phyloP scores from a whole-genome alignment of 1,140 invertebrate species.

The Drosophila albomicans region DNA sequence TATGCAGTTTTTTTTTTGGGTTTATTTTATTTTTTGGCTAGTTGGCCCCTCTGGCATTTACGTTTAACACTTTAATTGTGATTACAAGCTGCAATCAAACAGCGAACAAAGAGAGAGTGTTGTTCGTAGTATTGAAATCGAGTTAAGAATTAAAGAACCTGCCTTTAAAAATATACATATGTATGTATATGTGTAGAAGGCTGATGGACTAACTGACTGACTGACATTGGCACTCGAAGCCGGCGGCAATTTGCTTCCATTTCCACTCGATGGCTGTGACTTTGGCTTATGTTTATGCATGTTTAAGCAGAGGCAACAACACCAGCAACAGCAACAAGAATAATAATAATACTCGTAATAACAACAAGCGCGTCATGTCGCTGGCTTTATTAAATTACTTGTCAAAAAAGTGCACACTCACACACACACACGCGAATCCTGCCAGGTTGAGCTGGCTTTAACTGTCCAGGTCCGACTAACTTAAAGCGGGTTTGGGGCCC shows the following conservation, averaged over 20 bases:
- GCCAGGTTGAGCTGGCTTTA: constrained; percentile 36
- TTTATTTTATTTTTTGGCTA: constrained; percentile 59
- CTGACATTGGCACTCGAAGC: constrained; percentile 70
- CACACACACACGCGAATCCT: constrained; percentile 39
- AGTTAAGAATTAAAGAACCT: constrained; percentile 19
- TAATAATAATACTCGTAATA: constrained; percentile 20
- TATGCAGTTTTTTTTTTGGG: constrained; percentile 35
- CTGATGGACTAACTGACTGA: constrained; percentile 53
- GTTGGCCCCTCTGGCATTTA: constrained; percentile 73
- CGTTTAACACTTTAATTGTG: constrained; percentile 83
- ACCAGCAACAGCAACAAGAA: constrained; percentile 48
- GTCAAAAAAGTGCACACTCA: constrained; percentile 73
- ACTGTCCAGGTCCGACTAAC: constrained; percentile 11
- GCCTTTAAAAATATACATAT: too few relatives aligned
- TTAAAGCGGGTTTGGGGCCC: background rate
- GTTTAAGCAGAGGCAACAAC: constrained; percentile 56
- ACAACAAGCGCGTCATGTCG: constrained; percentile 75
- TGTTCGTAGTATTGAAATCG: constrained; percentile 22
- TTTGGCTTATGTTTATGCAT: constrained; percentile 61
- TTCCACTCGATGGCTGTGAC: constrained; percentile 20
- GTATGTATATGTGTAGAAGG: too few relatives aligned
- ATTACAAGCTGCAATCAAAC: constrained; percentile 80
- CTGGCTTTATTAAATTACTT: constrained; percentile 83
- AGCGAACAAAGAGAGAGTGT: constrained; percentile 32
- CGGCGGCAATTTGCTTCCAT: constrained; percentile 48